Conservation (phyloP, 2,113 vertebrate species). For the Crotalus tigris region DNA sequence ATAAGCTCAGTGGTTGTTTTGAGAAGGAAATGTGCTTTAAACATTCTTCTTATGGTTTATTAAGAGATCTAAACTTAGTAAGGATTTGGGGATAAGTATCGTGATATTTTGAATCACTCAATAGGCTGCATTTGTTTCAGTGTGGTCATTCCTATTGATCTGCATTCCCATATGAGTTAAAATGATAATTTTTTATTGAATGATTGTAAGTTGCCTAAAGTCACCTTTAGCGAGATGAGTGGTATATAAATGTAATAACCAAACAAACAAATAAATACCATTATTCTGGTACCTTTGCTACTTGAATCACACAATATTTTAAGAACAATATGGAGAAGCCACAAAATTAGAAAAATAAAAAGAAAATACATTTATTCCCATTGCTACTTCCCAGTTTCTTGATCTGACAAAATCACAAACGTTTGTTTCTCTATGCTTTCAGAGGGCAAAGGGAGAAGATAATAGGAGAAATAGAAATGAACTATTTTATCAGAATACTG, state of each 20-base stretch:
- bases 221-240: background rate
- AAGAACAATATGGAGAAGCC: background rate
- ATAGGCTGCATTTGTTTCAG: background rate
- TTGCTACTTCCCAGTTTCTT: background rate
- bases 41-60: background rate
- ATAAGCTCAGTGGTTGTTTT: background rate
- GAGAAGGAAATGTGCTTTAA: background rate
- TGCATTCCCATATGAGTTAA: background rate
- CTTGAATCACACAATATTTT: background rate
- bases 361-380: background rate
- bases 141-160: background rate
- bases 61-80: background rate
- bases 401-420: background rate
- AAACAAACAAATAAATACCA: background rate
- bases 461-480: constrained; percentile 11
- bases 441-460: background rate
- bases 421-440: background rate
- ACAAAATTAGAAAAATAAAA: background rate
- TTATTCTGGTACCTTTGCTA: rapidly evolving
- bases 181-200: background rate
- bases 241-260: background rate
- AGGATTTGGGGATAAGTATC: background rate
- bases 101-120: background rate
- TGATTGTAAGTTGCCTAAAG: background rate
- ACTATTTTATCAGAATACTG: background rate